These are phyloP conservation scores for Anoplopoma fimbria DNA, from an alignment of 2,113 vertebrate genomes.

Conservation along the genomic window DNA sequence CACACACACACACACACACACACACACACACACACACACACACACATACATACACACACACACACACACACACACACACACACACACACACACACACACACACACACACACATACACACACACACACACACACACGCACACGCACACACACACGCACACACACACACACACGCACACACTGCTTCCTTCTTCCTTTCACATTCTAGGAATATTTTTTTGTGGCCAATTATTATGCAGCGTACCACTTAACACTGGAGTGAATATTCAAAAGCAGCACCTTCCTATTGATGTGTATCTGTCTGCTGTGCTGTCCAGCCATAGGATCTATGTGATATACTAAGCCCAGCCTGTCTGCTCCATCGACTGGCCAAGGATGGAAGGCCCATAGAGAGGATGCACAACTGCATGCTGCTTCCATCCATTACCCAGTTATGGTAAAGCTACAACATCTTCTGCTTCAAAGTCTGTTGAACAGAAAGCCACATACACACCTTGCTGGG, in stretches of 20 bases:
- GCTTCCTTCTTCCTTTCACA: neutral
- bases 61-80: slow-evolving; percentile 1
- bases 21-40: neutral
- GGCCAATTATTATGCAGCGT: slow-evolving; percentile 63
- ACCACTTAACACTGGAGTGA: slow-evolving; percentile 58
- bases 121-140: neutral
- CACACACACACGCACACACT: neutral
- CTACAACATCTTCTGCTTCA: slow-evolving; percentile 30
- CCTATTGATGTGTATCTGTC: slow-evolving; percentile 77
- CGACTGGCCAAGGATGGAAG: slow-evolving; percentile 76
- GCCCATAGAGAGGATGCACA: slow-evolving; percentile 76
- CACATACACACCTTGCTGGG: slow-evolving; percentile 39
- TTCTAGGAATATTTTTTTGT: slow-evolving; percentile 27
- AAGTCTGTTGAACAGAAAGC: slow-evolving; percentile 23
- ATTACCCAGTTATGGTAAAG: slow-evolving; percentile 66
- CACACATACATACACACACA: neutral
- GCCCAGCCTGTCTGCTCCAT: slow-evolving; percentile 75
- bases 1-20: neutral
- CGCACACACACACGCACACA: neutral
- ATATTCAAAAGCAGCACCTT: slow-evolving; percentile 73
- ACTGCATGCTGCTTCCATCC: slow-evolving; percentile 81
- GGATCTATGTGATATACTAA: slow-evolving; percentile 78
- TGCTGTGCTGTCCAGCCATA: slow-evolving; percentile 55
- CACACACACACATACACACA: neutral
- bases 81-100: neutral